These are phyloP conservation scores for Platycheirus rosarum DNA, from an alignment of 2,888 invertebrate species.

Conservation along the genomic window DNA sequence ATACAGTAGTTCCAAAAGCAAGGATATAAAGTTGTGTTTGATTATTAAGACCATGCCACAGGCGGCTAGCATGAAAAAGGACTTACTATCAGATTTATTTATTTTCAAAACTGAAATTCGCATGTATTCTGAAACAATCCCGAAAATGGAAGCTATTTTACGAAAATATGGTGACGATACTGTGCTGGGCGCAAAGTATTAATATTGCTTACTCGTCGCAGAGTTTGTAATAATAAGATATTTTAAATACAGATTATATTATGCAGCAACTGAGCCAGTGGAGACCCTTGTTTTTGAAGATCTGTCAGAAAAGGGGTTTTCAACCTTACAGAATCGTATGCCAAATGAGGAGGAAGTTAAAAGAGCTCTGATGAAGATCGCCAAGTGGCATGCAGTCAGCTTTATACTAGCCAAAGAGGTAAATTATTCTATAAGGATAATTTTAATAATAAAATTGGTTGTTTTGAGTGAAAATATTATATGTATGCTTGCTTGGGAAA, in stretches of 20 bases:
- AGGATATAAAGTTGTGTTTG: constrained; percentile 63
- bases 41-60: constrained; percentile 79
- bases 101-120: constrained; percentile 78
- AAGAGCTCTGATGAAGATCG: constrained; percentile 75
- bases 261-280: neutral
- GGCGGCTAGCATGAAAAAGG: constrained; percentile 76
- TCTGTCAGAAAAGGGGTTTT: constrained; percentile 48
- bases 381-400: constrained; percentile 77
- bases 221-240: too few relatives aligned
- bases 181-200: neutral
- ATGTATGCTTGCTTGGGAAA: too few relatives aligned
- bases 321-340: constrained; percentile 57
- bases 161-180: constrained; percentile 74
- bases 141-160: constrained; percentile 77
- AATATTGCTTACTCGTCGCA: too few relatives aligned
- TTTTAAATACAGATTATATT: neutral
- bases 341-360: constrained; percentile 70
- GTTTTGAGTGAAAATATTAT: too few relatives aligned
- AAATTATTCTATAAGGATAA: neutral
- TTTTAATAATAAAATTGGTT: neutral
- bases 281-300: constrained; percentile 47
- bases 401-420: constrained; percentile 73
- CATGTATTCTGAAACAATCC: constrained; percentile 78
- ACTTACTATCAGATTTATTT: constrained; percentile 73
- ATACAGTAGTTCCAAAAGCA: constrained; percentile 12